Evolutionary conservation across 2,888 invertebrate species (phyloP).

Genomic region (Aphodius sticticus): DNA sequence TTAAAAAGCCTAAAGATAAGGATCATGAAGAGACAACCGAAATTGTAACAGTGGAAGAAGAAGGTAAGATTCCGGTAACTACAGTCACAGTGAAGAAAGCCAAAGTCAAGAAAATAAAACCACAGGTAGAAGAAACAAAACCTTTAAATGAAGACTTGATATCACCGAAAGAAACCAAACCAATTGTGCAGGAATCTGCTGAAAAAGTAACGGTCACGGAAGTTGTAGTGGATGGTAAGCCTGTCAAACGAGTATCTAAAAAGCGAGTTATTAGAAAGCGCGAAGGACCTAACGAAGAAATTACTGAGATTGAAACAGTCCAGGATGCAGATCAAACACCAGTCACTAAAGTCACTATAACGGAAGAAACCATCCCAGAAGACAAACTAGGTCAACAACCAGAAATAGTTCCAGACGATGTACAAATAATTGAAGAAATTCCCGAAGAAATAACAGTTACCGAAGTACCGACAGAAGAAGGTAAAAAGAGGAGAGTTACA

Average conservation of each 20-base stretch:
- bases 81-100: slow-evolving; percentile 45
- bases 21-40: slow-evolving; percentile 54
- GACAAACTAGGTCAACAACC: slow-evolving; percentile 30
- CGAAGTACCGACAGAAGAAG: slow-evolving; percentile 48
- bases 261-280: slow-evolving; percentile 42
- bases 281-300: slow-evolving; percentile 47
- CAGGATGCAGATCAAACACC: slow-evolving; percentile 52
- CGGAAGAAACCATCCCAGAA: slow-evolving; percentile 39
- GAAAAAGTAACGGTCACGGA: slow-evolving; percentile 53
- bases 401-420: slow-evolving; percentile 26
- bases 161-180: slow-evolving; percentile 42
- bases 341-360: slow-evolving; percentile 52
- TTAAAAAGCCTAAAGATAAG: slow-evolving; percentile 56
- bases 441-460: slow-evolving; percentile 50
- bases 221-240: slow-evolving; percentile 52
- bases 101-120: slow-evolving; percentile 34
- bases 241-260: slow-evolving; percentile 47
- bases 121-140: slow-evolving; percentile 35
- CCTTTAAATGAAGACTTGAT: slow-evolving; percentile 36
- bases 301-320: slow-evolving; percentile 53
- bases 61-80: slow-evolving; percentile 50
- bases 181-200: slow-evolving; percentile 36
- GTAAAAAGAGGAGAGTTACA: slow-evolving; percentile 45
- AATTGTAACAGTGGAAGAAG: slow-evolving; percentile 54
- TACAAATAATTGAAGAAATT: slow-evolving; percentile 44